These are phyloP conservation scores for Drosophila setifemur DNA, from an alignment of 1,140 invertebrate genomes.

Conservation along the genomic window DNA sequence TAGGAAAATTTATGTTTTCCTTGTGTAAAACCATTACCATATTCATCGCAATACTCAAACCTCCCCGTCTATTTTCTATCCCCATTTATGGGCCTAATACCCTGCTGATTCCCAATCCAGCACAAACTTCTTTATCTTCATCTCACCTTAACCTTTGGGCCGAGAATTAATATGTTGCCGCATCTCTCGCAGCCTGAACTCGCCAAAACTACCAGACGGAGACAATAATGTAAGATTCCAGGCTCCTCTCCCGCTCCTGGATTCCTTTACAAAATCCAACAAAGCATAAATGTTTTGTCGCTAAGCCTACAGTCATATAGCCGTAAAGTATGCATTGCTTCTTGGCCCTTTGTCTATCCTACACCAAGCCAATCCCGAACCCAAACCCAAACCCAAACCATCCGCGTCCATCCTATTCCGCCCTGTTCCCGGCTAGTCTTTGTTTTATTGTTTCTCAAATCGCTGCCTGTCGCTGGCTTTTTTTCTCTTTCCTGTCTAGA, in stretches of 20 bases:
- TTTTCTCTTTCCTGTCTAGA: constrained; percentile 16
- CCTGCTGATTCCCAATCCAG: constrained; percentile 30
- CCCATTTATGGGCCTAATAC: constrained; percentile 31
- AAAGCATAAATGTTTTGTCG: constrained; percentile 56
- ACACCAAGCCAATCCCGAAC: no score
- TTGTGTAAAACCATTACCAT: not conserved
- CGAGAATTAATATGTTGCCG: constrained; percentile 39
- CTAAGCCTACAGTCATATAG: constrained; percentile 53
- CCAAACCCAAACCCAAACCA: not conserved
- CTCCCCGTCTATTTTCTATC: not conserved
- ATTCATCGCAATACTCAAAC: not conserved
- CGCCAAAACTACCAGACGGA: constrained; percentile 42
- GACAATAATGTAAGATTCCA: constrained; percentile 28
- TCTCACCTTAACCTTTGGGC: constrained; percentile 48
- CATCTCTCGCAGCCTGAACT: constrained; percentile 1
- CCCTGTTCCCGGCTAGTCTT: constrained; percentile 29
- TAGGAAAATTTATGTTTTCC: no score
- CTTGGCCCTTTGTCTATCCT: constrained; percentile 43
- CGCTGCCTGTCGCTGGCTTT: constrained; percentile 50
- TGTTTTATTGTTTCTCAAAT: constrained; percentile 59
- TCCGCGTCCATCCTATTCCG: constrained; percentile 1
- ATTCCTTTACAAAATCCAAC: constrained; percentile 46
- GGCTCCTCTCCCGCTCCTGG: not conserved
- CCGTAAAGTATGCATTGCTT: constrained; percentile 45
- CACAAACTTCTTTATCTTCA: constrained; percentile 25